Evolutionary conservation across 2,888 invertebrate species (phyloP), one percentile per base, ranked within the genome.

Genomic region (Lasioglossum morio): DNA sequence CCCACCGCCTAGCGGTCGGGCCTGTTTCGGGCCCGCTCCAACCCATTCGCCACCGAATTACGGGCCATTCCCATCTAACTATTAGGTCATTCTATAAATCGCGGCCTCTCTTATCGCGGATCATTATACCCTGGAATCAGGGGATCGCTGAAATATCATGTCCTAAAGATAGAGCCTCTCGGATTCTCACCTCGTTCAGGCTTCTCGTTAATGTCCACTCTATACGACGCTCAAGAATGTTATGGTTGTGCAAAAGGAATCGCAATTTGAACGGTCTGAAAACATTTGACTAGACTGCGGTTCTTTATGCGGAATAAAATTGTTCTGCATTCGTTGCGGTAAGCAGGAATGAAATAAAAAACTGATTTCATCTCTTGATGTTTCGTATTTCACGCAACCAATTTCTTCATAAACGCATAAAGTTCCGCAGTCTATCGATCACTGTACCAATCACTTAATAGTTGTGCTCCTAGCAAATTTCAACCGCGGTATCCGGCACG

Each of bases 41-140:
- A 72, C 27, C 75, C 75, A 76, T 87, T 83, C 83, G 48, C 79
- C 77, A 77, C 76, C 87, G 81, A 90, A 88, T 90, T 86, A 90
- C 87, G 86, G 82, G 85, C 84, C 48, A 75, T 86, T 53, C 53
- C 53, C 53, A 23, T 23, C 53, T 8, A 23, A 53, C 53, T 53
- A 23, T 53, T 23, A 53, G 23, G 53, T 53, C 23, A 53, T 53
- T 53, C 53, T 53, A 53, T 53, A 53, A 53, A 53, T 53, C 23
- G 53, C 23, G 53, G 53, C 8, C 8, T 23, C 8, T 53, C 53
- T 53, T 53, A 53, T 53, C 53, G 53, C 48, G 19, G 19, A 48
- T 48, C 48, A 5, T 48, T 48, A 48, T 19, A 48, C 48, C 48
- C 1, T 19, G 48, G 48, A 19, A 48, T 19, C 48, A 19, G 19